Conservation (phyloP, 2,888 invertebrate genomes). For the Drosophila leonis region DNA sequence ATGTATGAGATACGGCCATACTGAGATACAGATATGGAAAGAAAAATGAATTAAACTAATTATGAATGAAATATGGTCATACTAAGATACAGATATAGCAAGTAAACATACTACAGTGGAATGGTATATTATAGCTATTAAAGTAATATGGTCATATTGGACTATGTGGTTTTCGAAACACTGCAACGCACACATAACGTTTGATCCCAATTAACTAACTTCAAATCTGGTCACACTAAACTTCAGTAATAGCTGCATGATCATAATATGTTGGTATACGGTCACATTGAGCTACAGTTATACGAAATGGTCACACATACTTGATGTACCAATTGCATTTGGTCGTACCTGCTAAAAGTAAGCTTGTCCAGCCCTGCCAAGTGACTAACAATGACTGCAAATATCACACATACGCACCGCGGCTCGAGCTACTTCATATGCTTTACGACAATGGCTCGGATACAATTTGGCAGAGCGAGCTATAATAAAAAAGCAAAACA, state of each 20-base stretch:
- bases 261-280: background rate
- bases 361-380: slow-evolving; percentile 38
- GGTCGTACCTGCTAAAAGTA: background rate
- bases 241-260: background rate
- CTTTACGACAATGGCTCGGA: slow-evolving; percentile 76
- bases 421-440: slow-evolving; percentile 56
- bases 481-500: slow-evolving; percentile 58
- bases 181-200: background rate
- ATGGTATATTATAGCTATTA: background rate
- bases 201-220: background rate
- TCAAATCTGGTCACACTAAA: background rate
- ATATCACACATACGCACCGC: slow-evolving; percentile 72
- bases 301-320: background rate
- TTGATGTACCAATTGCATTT: background rate
- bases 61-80: too few relatives aligned
- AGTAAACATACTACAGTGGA: background rate
- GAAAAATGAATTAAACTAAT: too few relatives aligned
- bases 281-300: background rate
- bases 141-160: background rate
- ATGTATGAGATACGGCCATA: background rate
- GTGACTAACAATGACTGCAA: slow-evolving; percentile 33
- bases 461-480: slow-evolving; percentile 74
- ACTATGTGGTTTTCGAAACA: background rate
- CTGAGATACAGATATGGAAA: background rate
- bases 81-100: background rate